Evolutionary conservation across 2,888 invertebrate genomes (phyloP).

Genomic region (Xanthia togata): DNA sequence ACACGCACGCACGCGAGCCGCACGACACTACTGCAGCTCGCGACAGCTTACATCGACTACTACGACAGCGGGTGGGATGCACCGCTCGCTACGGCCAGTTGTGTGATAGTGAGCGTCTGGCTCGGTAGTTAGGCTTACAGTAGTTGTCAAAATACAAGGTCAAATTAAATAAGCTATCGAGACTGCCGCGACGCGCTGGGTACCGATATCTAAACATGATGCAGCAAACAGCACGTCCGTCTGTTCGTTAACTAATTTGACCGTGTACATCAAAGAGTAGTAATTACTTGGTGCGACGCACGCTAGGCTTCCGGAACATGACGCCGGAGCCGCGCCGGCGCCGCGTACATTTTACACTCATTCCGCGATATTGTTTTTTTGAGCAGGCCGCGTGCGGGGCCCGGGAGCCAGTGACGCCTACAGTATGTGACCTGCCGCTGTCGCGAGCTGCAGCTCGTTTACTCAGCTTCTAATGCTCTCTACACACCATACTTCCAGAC

Average conservation of each 20-base stretch:
- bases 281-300: background rate
- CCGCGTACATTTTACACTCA: too few relatives aligned
- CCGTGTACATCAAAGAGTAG: background rate
- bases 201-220: background rate
- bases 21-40: background rate
- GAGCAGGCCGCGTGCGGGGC: too few relatives aligned
- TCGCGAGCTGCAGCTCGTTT: slow-evolving; percentile 12
- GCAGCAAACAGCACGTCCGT: background rate
- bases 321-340: too few relatives aligned
- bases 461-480: slow-evolving; percentile 20
- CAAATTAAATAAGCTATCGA: background rate
- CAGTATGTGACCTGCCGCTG: background rate
- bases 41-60: background rate
- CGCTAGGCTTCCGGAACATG: background rate
- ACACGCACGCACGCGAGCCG: background rate
- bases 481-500: slow-evolving; percentile 43
- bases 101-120: too few relatives aligned
- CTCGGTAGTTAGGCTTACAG: background rate
- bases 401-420: background rate
- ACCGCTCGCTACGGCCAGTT: background rate
- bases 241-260: background rate
- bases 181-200: too few relatives aligned
- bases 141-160: background rate
- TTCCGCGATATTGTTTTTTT: too few relatives aligned
- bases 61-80: background rate